Percentiles rank a stretch among this genome's conserved stretches.
phyloP scores from a whole-genome alignment of 1,140 invertebrate species.

The Sitophilus oryzae region DNA sequence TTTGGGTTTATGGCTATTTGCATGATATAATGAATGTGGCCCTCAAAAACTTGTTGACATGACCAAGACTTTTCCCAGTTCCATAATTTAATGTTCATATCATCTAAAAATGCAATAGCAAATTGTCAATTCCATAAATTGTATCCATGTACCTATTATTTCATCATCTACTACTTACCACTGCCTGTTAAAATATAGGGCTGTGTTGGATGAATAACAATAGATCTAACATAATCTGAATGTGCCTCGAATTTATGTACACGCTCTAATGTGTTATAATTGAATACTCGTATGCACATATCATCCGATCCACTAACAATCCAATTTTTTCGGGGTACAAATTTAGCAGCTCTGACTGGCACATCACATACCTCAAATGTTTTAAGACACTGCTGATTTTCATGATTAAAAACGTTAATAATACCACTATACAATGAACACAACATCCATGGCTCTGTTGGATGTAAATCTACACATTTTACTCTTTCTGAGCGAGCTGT shows the following conservation, averaged over 20 bases:
- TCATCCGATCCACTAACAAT: constrained; percentile 96
- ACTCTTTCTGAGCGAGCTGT: constrained; percentile 96
- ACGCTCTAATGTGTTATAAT: constrained; percentile 97
- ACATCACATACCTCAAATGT: constrained; percentile 95
- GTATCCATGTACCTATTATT: not conserved
- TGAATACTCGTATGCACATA: constrained; percentile 92
- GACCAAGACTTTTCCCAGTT: constrained; percentile 99
- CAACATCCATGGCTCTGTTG: constrained; percentile 96
- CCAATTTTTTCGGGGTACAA: constrained; percentile 98
- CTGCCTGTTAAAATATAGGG: constrained; percentile 95
- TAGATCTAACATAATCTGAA: constrained; percentile 95
- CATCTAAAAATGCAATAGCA: constrained; percentile 63
- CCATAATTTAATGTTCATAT: constrained; percentile 99
- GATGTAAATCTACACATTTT: constrained; percentile 96
- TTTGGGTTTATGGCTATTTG: constrained; percentile 99
- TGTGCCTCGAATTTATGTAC: constrained; percentile 97
- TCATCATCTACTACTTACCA: constrained; percentile 56
- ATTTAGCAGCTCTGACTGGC: constrained; percentile 91
- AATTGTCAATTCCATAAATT: not conserved
- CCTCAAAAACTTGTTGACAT: constrained; percentile 95
- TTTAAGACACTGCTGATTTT: constrained; percentile 88
- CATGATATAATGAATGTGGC: constrained; percentile 99
- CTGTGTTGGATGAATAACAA: constrained; percentile 95
- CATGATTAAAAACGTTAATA: constrained; percentile 99
- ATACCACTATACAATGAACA: constrained; percentile 97